Evolutionary conservation across 2,888 invertebrate genomes (phyloP), one percentile per base, ranked within the genome.

Genomic region (Folsomia candida): DNA sequence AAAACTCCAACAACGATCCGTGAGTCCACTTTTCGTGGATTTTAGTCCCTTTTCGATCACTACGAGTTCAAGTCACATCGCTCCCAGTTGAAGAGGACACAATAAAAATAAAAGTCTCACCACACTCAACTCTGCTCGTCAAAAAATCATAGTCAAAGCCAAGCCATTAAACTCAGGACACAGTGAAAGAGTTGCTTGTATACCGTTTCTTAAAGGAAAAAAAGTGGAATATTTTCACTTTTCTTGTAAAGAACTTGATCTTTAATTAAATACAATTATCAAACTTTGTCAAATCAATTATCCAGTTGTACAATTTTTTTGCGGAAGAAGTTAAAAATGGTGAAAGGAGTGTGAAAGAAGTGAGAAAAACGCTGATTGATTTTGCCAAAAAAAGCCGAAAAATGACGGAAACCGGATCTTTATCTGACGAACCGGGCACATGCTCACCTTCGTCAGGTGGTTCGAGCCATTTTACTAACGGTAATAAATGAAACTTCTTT

Each of bases 401-500:
- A 65, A 77, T 77, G 76, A 78, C 77, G 47, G 78, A 79, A 69
- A 78, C 77, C 58, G 80, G 78, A 61, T 80, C 80, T 27, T 70
- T 79, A 68, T 80, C 80, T 51, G 80, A 80, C 68, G 80, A 79
- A 29, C 76, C 78, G 51, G 78, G 77, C 65, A 78, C 78, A 54
- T 78, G 76, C 62, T 78, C 80, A 65, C 77, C 78, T 47, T 75
- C 78, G 11, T 79, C 79, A 69, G 72, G 76, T 73, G 75, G 73
- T 67, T 76, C 76, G 9, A 70, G 70, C 60, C 72, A 76, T 51
- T 74, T 72, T 22, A 64, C 47, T 62, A 71, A 72, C 59, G 74
- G 76, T 76, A 72, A 76, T 28, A 28, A 26, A 29, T 29, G 26
- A n/a, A n/a, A n/a, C n/a, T n/a, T n/a, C n/a, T n/a, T n/a, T n/a